Conservation (phyloP, 2,888 invertebrate genomes). For the Sthenelais limicola region DNA sequence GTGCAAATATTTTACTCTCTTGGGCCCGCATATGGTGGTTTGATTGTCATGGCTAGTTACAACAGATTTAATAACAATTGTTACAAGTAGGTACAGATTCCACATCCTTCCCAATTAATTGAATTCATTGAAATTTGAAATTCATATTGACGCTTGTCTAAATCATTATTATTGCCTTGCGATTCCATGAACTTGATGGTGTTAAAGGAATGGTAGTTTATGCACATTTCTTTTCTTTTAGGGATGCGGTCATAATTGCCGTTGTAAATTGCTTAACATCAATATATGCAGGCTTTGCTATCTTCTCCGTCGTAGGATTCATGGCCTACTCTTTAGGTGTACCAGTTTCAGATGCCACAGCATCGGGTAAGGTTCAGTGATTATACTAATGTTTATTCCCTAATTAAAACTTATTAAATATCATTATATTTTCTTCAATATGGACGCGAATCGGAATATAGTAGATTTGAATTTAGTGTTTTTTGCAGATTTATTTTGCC, state of each 20-base stretch:
- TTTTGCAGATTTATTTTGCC: no score
- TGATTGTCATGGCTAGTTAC: constrained; percentile 59
- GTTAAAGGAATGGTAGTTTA: no score
- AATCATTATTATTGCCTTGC: no score
- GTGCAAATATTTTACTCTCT: constrained; percentile 70
- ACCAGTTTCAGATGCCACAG: constrained; percentile 54
- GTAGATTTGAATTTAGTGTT: no score
- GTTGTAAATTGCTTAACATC: constrained; percentile 60
- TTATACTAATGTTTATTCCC: not conserved
- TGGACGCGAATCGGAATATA: no score
- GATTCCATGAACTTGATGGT: no score
- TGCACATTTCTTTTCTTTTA: no score
- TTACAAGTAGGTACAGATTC: constrained; percentile 65
- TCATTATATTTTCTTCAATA: no score
- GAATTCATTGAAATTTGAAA: no score
- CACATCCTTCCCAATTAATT: no score
- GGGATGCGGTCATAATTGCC: constrained; percentile 57
- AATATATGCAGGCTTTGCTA: constrained; percentile 61
- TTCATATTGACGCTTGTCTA: no score
- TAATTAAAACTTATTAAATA: no score
- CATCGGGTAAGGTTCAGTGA: constrained; percentile 47
- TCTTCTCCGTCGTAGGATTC: constrained; percentile 75
- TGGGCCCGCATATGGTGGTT: constrained; percentile 71
- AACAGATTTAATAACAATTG: constrained; percentile 69
- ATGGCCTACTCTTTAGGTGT: constrained; percentile 74